phyloP scores from a whole-genome alignment of 2,888 invertebrate genomes.

The Malacosoma neustria region DNA sequence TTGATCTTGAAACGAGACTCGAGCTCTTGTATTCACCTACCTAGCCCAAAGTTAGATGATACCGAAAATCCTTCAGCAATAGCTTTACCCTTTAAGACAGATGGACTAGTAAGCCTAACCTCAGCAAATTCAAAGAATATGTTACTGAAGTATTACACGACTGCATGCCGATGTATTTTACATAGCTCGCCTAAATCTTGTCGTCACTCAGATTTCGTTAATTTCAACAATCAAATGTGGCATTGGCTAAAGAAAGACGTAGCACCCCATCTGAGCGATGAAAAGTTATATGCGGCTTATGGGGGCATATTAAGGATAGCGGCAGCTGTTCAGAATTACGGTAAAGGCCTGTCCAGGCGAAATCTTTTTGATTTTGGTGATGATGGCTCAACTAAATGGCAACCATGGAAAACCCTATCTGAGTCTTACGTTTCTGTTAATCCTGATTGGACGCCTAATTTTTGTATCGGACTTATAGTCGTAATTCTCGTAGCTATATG shows the following conservation, averaged over 20 bases:
- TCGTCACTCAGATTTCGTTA: constrained; percentile 52
- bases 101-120: constrained; percentile 40
- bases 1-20: constrained; percentile 44
- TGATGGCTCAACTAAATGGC: constrained; percentile 29
- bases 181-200: constrained; percentile 44
- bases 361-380: constrained; percentile 39
- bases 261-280: constrained; percentile 52
- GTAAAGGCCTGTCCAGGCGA: constrained; percentile 45
- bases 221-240: constrained; percentile 59
- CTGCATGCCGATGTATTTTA: constrained; percentile 51
- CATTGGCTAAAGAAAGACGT: constrained; percentile 63
- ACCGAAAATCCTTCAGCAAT: constrained; percentile 37
- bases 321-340: constrained; percentile 57
- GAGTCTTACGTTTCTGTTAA: constrained; percentile 35
- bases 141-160: constrained; percentile 53
- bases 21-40: constrained; percentile 50
- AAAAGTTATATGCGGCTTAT: constrained; percentile 51
- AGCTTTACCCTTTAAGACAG: constrained; percentile 46
- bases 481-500: constrained; percentile 36
- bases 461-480: constrained; percentile 38
- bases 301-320: constrained; percentile 57
- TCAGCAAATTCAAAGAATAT: constrained; percentile 43
- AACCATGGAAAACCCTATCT: constrained; percentile 38
- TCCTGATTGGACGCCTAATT: constrained; percentile 39
- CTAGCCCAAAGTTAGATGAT: constrained; percentile 47